Percentiles rank a stretch among this genome's conserved stretches.
Conservation (phyloP, 1,140 invertebrate species). For the Lethocerus indicus region DNA sequence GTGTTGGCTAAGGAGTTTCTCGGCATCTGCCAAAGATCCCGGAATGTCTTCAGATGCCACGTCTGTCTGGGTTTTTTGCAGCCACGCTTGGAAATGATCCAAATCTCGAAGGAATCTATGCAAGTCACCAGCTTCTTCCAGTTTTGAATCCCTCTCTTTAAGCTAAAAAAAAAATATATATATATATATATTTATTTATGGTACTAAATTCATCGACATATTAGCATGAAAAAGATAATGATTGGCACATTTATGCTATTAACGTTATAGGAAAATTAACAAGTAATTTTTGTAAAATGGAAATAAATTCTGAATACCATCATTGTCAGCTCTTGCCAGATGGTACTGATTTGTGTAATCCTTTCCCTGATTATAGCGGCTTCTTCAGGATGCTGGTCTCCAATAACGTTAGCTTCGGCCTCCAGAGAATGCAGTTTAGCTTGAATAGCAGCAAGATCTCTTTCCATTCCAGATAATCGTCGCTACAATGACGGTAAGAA, state of each 20-base stretch:
- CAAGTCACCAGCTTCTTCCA: constrained; percentile 96
- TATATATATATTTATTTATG: no score
- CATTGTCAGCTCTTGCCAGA: constrained; percentile 93
- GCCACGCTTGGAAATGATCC: constrained; percentile 98
- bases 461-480: constrained; percentile 92
- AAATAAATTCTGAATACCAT: constrained; percentile 44
- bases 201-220: no score
- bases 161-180: constrained; percentile 32
- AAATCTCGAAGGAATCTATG: constrained; percentile 96
- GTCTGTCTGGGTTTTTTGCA: constrained; percentile 94
- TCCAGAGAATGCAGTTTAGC: constrained; percentile 88
- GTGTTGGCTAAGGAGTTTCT: constrained; percentile 90
- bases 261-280: no score
- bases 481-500: constrained; percentile 37
- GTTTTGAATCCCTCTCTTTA: constrained; percentile 91
- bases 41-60: constrained; percentile 97
- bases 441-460: constrained; percentile 95
- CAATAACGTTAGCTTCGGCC: constrained; percentile 79
- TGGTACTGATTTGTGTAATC: constrained; percentile 69
- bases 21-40: constrained; percentile 87
- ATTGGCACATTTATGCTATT: no score
- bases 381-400: constrained; percentile 89
- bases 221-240: no score
- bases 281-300: not conserved
- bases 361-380: constrained; percentile 81